These are phyloP conservation scores for Ochlodes sylvanus DNA, from an alignment of 2,888 invertebrate species.

Conservation along the genomic window DNA sequence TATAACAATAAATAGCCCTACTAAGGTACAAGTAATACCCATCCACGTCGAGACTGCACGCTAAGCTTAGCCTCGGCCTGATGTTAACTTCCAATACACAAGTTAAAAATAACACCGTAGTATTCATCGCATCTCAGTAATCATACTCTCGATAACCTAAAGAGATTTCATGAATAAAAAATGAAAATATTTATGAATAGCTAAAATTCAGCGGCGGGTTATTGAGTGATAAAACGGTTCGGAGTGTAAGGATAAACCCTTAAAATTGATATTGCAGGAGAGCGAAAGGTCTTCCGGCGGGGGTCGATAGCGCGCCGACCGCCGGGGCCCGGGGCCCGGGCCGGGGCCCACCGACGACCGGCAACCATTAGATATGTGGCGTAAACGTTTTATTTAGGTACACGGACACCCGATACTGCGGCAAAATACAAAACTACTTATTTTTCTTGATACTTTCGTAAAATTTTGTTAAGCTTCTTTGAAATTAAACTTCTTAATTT, in stretches of 20 bases:
- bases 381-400: constrained; percentile 8
- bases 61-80: no score
- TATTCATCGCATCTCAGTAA: neutral
- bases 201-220: constrained; percentile 20
- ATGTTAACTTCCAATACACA: no score
- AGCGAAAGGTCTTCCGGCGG: constrained; percentile 24
- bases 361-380: constrained; percentile 5
- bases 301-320: constrained; percentile 27
- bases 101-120: neutral
- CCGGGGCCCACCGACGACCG: neutral
- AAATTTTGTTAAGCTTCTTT: no score
- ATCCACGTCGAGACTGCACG: no score
- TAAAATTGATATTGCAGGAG: constrained; percentile 35
- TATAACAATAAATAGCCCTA: no score
- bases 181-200: constrained; percentile 30
- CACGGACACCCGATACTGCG: neutral
- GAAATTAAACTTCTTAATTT: no score
- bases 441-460: no score
- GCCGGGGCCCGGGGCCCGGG: no score
- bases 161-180: constrained; percentile 25
- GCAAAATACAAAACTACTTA: neutral
- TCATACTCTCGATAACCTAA: constrained; percentile 11
- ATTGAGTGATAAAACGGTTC: constrained; percentile 36
- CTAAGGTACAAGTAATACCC: no score
- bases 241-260: constrained; percentile 31